Percentiles rank a stretch among this genome's conserved stretches.
Conservation (phyloP, 2,888 invertebrate genomes). For the Erynnis tages region DNA sequence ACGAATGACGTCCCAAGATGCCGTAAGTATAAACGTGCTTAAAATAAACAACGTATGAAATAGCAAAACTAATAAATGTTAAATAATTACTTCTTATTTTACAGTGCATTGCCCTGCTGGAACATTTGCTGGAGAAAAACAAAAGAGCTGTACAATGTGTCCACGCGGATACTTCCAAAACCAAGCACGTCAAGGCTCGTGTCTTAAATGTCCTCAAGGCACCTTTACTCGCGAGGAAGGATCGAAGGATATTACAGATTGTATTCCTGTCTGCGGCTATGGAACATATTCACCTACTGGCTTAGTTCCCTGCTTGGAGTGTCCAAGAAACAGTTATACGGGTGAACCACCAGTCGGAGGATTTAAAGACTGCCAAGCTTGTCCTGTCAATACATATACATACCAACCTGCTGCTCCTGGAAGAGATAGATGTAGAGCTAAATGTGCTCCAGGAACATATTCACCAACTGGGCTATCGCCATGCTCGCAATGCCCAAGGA, state of each 20-base stretch:
- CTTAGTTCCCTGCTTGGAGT: constrained; percentile 95
- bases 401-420: constrained; percentile 95
- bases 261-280: constrained; percentile 96
- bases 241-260: constrained; percentile 92
- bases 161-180: constrained; percentile 97
- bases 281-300: constrained; percentile 98
- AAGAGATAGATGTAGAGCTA: constrained; percentile 90
- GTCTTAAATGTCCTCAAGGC: constrained; percentile 94
- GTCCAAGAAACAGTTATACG: constrained; percentile 95
- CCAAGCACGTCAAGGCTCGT: constrained; percentile 93
- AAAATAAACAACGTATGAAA: neutral
- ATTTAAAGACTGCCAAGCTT: constrained; percentile 96
- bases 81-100: constrained; percentile 26
- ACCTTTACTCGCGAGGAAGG: constrained; percentile 96
- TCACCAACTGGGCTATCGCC: constrained; percentile 96
- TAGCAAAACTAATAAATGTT: neutral
- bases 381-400: constrained; percentile 93
- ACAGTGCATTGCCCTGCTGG: constrained; percentile 98
- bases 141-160: constrained; percentile 95
- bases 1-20: constrained; percentile 95
- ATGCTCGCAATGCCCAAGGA: constrained; percentile 94
- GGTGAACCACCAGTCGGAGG: constrained; percentile 94
- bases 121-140: constrained; percentile 94
- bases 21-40: constrained; percentile 81
- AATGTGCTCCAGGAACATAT: constrained; percentile 94